A percentile compares a stretch with the other conserved stretches of the same genome.
Conservation (phyloP, 2,797 vertebrate genomes). For the Typhlichthys subterraneus region DNA sequence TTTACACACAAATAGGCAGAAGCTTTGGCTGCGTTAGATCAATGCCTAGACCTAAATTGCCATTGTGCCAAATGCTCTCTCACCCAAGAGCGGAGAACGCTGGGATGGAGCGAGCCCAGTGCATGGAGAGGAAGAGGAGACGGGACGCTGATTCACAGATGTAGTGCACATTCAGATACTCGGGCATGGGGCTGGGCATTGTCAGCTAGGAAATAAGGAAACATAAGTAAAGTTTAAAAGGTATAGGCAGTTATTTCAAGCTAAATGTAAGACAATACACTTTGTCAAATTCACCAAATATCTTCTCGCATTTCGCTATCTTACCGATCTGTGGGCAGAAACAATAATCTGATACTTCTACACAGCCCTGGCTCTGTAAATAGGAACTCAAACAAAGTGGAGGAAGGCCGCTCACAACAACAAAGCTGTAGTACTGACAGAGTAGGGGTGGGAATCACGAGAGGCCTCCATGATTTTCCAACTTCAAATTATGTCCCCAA, state of each 20-base stretch:
- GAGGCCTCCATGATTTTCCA: background rate
- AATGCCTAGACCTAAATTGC: background rate
- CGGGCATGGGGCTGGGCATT: slow-evolving; percentile 95
- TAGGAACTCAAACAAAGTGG: too few species aligned
- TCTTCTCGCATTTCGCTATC: too few species aligned
- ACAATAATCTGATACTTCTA: too few species aligned
- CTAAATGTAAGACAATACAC: too few species aligned
- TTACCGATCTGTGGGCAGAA: too few species aligned
- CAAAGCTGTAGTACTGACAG: too few species aligned
- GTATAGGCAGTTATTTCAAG: too few species aligned
- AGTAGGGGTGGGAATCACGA: too few species aligned
- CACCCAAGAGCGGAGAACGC: slow-evolving; percentile 97
- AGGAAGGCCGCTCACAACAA: too few species aligned
- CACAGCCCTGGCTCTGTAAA: too few species aligned
- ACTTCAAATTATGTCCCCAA: too few species aligned
- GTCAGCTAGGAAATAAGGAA: slow-evolving; percentile 53
- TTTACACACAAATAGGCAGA: slow-evolving; percentile 4
- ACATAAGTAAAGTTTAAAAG: background rate
- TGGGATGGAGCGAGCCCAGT: slow-evolving; percentile 98
- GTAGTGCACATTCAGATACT: slow-evolving; percentile 98
- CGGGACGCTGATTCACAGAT: slow-evolving; percentile 98
- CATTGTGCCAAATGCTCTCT: slow-evolving; percentile 45
- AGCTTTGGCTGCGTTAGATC: background rate
- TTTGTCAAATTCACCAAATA: too few species aligned
- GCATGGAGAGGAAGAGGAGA: slow-evolving; percentile 98